Conservation (phyloP, 2,113 vertebrate genomes). For the Cebus imitator region DNA sequence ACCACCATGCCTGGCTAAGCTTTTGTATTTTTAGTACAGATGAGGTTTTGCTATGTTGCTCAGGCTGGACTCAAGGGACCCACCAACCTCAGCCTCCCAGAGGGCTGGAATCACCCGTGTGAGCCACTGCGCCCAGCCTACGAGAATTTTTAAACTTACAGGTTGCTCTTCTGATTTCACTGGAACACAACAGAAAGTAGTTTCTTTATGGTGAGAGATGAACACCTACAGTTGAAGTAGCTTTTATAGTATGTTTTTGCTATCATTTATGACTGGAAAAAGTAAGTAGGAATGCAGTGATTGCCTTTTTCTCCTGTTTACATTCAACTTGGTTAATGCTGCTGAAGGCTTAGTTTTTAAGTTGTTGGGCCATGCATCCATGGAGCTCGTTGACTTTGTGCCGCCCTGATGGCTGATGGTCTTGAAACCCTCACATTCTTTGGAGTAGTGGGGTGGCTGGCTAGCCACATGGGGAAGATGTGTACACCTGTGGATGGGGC, state of each 20-base stretch:
- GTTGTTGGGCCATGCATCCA: background rate
- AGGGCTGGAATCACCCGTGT: no score
- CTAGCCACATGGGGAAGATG: slow-evolving; percentile 26
- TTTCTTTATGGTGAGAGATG: background rate
- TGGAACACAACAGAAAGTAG: background rate
- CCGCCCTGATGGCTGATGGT: background rate
- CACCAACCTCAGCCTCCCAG: no score
- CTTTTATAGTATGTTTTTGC: background rate
- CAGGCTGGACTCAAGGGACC: no score
- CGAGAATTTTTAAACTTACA: background rate
- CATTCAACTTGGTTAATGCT: background rate
- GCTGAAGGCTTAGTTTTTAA: background rate
- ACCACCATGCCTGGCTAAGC: no score
- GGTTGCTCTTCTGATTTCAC: background rate
- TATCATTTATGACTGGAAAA: fast-evolving
- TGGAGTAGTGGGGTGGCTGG: slow-evolving; percentile 10
- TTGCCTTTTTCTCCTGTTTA: background rate
- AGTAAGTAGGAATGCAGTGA: no score
- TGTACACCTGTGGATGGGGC: slow-evolving; percentile 22
- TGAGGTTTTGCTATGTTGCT: no score
- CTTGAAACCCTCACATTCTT: background rate
- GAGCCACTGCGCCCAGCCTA: no score
- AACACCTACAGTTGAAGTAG: fast-evolving
- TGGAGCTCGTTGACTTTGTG: background rate
- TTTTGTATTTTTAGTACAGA: no score